Base-by-base conservation (phyloP, 2,888 invertebrate species). In the Ornithoptera priamus region DNA sequence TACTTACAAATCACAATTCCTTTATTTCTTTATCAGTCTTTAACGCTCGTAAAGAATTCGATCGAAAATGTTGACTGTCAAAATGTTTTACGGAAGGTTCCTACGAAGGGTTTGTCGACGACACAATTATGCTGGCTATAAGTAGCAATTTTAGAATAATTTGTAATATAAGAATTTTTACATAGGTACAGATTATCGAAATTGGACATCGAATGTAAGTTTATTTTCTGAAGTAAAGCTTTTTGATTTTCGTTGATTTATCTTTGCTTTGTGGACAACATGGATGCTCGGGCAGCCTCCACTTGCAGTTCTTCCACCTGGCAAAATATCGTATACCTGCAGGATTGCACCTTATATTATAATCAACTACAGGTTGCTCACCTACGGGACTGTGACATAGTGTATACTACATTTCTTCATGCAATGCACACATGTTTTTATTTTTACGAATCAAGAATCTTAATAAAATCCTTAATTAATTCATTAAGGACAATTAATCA, bases 301-400 rank as follows among this genome's bases (percentile, higher is more conserved):
- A 95, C 94, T 94, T 96, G 95, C 93, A 95, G 95, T 93, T 96
- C 96, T 93, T 96, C 96, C 95, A 96, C 95, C 94, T 96, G 96
- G 94, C 95, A 96, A 94, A 96, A 96, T 93, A 96, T 95, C 93
- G 96, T 95, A 94, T 96, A 96, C 94, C 94, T 94, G 94, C 92
- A 92, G 93, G 92, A 92, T 92, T 92, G 91, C 88, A 92, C 91
- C 91, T 90, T 81, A 91, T 79, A 91, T 92, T 92, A 92, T 92
- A 91, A 90, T 92, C 85, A 90, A 85, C 92, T 92, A 92, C 91
- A 85, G 88, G 86, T 86, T 84, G 86, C 88, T 85, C 83, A 83
- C 86, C 84, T 87, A 87, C 81, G 80, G 85, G 84, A 76, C 74
- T 74, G 81, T 81, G 84, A 74, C 77, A 78, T 75, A 56, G 82